Percentiles rank a stretch among this genome's conserved stretches.
phyloP scores from a whole-genome alignment of 2,797 vertebrate species.

The Bufotes viridis region DNA sequence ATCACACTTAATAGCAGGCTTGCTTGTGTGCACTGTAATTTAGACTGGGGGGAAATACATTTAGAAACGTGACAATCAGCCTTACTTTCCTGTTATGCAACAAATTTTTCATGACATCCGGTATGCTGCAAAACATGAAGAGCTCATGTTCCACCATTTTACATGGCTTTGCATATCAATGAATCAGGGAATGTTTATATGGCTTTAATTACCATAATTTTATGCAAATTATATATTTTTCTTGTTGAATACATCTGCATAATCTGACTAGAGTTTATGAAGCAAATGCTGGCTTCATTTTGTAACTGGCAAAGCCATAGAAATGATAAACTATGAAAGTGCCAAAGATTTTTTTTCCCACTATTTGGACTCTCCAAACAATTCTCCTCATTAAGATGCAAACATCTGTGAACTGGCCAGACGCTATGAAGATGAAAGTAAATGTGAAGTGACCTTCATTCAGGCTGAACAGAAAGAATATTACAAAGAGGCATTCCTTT shows the following conservation, averaged over 20 bases:
- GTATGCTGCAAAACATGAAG: slow-evolving; percentile 47
- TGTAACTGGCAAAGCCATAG: slow-evolving; percentile 69
- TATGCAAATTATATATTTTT: slow-evolving; percentile 73
- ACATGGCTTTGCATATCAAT: slow-evolving; percentile 64
- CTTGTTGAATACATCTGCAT: slow-evolving; percentile 72
- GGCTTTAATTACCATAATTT: slow-evolving; percentile 76
- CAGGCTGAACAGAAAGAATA: slow-evolving; percentile 73
- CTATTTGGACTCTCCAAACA: slow-evolving; percentile 71
- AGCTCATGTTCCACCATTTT: slow-evolving; percentile 63
- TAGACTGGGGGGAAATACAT: not conserved
- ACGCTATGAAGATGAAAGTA: slow-evolving; percentile 72
- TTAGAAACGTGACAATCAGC: not conserved
- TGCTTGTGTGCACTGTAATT: not conserved
- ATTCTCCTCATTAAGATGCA: slow-evolving; percentile 72
- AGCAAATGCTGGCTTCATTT: slow-evolving; percentile 67
- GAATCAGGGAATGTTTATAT: slow-evolving; percentile 70
- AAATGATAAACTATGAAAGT: slow-evolving; percentile 75
- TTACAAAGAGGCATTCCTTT: slow-evolving; percentile 70
- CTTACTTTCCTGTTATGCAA: not conserved
- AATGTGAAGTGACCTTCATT: slow-evolving; percentile 71
- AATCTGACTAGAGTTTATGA: slow-evolving; percentile 68
- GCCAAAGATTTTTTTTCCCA: slow-evolving; percentile 65
- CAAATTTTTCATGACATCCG: slow-evolving; percentile 58
- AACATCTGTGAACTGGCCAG: slow-evolving; percentile 72
- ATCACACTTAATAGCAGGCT: not conserved